These are phyloP conservation scores for Mola mola DNA, from an alignment of 2,113 vertebrate species.

Conservation along the genomic window DNA sequence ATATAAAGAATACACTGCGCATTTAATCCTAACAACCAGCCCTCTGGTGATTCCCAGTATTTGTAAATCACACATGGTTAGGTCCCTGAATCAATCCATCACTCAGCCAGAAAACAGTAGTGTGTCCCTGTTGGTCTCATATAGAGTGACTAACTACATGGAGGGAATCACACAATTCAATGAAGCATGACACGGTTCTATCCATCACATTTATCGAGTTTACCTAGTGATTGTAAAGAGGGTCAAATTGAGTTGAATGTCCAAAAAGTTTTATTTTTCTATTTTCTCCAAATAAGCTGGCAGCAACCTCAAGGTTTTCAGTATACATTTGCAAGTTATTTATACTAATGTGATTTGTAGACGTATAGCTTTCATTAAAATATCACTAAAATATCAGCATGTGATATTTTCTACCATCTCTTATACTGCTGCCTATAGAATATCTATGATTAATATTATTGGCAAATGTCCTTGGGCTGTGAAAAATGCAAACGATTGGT, in stretches of 20 bases:
- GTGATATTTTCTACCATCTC: constrained; percentile 17
- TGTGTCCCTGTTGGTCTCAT: neutral
- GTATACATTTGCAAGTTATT: neutral
- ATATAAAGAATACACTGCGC: neutral
- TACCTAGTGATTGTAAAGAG: neutral
- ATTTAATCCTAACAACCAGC: neutral
- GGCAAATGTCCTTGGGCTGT: constrained; percentile 53
- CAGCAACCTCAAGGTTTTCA: neutral
- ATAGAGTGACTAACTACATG: constrained; percentile 7
- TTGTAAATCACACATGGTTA: constrained; percentile 11
- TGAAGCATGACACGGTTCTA: constrained; percentile 22
- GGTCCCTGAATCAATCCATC: constrained; percentile 1
- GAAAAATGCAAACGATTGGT: constrained; percentile 62
- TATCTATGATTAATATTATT: constrained; percentile 64
- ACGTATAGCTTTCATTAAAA: neutral
- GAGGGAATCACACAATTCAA: constrained; percentile 10
- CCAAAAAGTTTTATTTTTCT: too few species aligned
- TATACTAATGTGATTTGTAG: neutral
- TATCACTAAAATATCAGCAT: constrained; percentile 35
- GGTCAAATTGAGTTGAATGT: too few species aligned
- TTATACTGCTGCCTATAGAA: constrained; percentile 41
- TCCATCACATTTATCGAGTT: constrained; percentile 19
- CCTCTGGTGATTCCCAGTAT: neutral
- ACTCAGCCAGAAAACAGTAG: constrained; percentile 14
- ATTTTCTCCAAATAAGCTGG: neutral